Base-by-base conservation (phyloP, 2,888 invertebrate species). In the Exephanes ischioxanthus region DNA sequence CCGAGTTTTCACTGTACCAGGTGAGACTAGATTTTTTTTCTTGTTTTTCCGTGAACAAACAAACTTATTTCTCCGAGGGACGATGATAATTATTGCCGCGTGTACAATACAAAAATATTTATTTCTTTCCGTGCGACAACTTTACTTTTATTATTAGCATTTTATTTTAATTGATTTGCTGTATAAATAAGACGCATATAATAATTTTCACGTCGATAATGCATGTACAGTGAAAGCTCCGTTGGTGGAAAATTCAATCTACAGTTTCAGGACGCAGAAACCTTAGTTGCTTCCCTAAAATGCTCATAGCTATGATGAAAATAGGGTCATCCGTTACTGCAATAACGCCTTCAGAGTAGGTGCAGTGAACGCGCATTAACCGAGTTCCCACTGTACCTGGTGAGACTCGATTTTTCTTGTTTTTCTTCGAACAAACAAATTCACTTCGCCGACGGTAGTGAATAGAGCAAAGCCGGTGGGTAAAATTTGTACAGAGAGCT, bases 381-480 rank as follows among this genome's bases (percentile, higher is more conserved):
- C 14, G 45, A 14, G 45, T 45, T 14, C 14, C 45, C 45, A 45
- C 45, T 45, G 16, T 30, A 61, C 14, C 16, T 3, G 7, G 14
- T 61, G 61, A 61, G 61, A 63, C 6, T 63, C 6, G 14, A 14
- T 63, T 76, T 48, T 51, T 61, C 22, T 45, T n/a, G 22, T 58
- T 26, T 14, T 26, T 45, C 61, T 53, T 19, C 4, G 19, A 55
- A 77, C 77, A 55, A 67, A 67, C 66, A 55, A 77, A 77, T 77
- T 53, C 67, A 55, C 37, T 55, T 16, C 53, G 3, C 6, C 61
- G 66, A 67, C 67, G 33, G 37, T 55, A 37, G 53, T 67, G 77
- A 55, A 77, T 77, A 77, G 51, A 67, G 66, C 48, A 67, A 66
- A 76, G 76, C 51, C 33, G 6, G 66, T 16, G 67, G 51, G 77